Evolutionary conservation across 1,140 invertebrate species (phyloP).

Genomic region (Batillaria attramentaria): DNA sequence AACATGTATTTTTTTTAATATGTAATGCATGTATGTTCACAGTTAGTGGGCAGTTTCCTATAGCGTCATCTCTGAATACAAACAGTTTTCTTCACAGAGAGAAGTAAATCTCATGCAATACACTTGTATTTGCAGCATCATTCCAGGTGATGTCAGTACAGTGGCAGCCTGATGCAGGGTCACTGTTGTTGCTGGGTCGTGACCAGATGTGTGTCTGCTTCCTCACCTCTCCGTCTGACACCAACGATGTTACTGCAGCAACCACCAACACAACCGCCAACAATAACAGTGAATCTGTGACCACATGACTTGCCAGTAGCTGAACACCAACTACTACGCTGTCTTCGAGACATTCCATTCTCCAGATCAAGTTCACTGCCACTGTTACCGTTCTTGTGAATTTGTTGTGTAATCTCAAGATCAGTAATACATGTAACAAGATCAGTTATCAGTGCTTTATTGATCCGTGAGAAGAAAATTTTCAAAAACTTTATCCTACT

Average conservation of each 20-base stretch:
- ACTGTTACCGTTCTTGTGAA: too few relatives aligned
- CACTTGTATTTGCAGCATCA: slow-evolving; percentile 52
- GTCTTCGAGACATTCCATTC: not conserved
- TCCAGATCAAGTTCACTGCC: not conserved
- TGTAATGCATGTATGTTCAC: not conserved
- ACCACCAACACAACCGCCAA: slow-evolving; percentile 37
- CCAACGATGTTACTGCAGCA: slow-evolving; percentile 15
- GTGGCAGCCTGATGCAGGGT: slow-evolving; percentile 68
- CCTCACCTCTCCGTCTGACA: slow-evolving; percentile 26
- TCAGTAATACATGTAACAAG: too few relatives aligned
- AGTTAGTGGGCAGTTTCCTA: not conserved
- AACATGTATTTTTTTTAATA: not conserved
- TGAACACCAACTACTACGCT: not conserved
- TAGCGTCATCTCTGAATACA: not conserved
- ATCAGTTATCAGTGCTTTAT: too few relatives aligned
- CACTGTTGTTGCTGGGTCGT: slow-evolving; percentile 63
- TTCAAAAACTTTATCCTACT: too few relatives aligned
- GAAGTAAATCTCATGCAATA: not conserved
- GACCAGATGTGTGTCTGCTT: slow-evolving; percentile 69
- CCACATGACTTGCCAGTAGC: too few relatives aligned
- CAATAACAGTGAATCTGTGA: slow-evolving; percentile 19
- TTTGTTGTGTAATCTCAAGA: too few relatives aligned
- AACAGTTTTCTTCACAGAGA: not conserved
- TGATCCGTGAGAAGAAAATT: too few relatives aligned
- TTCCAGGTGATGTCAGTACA: slow-evolving; percentile 64